Conservation (phyloP, 1,140 invertebrate species). For the Penaeus chinensis region DNA sequence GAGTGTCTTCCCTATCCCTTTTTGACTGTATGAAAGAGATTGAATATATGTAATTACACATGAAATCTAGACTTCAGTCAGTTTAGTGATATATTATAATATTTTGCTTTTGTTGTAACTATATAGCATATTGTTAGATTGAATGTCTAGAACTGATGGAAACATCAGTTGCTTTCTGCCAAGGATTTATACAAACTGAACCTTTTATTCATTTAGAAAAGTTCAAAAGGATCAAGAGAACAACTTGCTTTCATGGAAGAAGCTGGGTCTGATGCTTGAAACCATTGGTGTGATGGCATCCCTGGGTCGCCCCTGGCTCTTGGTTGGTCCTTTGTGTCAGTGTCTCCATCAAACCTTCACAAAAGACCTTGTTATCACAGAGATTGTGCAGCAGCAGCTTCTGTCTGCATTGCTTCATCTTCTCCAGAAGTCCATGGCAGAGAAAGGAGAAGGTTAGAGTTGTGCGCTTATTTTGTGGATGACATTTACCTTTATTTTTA, state of each 20-base stretch:
- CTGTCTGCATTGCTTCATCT: constrained; percentile 46
- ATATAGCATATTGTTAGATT: no score
- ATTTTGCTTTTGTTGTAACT: no score
- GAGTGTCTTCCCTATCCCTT: background rate
- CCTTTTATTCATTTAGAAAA: constrained; percentile 25
- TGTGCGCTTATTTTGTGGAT: no score
- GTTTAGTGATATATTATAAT: no score
- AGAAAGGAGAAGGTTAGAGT: constrained; percentile 37
- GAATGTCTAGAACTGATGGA: no score
- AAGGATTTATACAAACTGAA: no score
- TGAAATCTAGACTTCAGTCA: no score
- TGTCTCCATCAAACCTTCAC: constrained; percentile 31
- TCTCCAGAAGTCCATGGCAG: constrained; percentile 29
- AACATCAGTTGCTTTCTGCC: no score
- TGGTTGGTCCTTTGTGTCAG: constrained; percentile 25
- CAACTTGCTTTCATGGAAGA: constrained; percentile 19
- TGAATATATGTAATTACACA: no score
- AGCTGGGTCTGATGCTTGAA: constrained; percentile 44
- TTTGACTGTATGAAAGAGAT: no score
- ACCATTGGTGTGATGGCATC: constrained; percentile 43
- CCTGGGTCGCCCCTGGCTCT: constrained; percentile 33
- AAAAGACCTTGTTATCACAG: constrained; percentile 30
- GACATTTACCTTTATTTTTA: background rate
- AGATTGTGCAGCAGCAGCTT: constrained; percentile 38
- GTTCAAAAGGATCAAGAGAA: background rate